phyloP scores from a whole-genome alignment of 2,888 invertebrate species.

The Argyra leucocephala region DNA sequence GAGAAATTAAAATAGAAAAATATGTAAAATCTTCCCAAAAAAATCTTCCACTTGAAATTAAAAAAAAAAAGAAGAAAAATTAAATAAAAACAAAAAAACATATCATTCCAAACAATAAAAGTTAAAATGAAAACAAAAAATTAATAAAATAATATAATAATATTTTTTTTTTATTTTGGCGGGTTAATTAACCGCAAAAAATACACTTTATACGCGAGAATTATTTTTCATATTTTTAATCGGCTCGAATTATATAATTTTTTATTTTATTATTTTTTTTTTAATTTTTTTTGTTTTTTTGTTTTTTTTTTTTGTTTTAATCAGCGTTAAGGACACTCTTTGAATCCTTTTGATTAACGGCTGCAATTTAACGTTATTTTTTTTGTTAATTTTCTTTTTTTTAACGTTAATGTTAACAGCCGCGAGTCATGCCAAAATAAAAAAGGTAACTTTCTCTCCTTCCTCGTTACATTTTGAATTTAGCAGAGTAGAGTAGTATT shows the following conservation, averaged over 20 bases:
- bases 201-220: constrained; percentile 4
- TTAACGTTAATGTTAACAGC: background rate
- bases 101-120: too few relatives aligned
- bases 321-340: constrained; percentile 1
- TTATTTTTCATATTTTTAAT: background rate
- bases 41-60: too few relatives aligned
- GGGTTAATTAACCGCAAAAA: constrained; percentile 6
- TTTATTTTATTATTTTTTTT: background rate
- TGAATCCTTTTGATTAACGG: constrained; percentile 3
- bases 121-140: background rate
- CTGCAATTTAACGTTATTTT: background rate
- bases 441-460: background rate
- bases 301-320: background rate
- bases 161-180: background rate
- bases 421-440: background rate
- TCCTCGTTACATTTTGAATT: too few relatives aligned
- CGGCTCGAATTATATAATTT: background rate
- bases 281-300: background rate
- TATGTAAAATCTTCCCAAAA: too few relatives aligned
- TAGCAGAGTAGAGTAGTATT: too few relatives aligned
- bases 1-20: too few relatives aligned
- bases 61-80: too few relatives aligned
- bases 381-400: background rate
- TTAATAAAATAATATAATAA: background rate
- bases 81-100: too few relatives aligned